These are phyloP conservation scores for Loripinus fragilis DNA, from an alignment of 2,888 invertebrate species.

Conservation along the genomic window DNA sequence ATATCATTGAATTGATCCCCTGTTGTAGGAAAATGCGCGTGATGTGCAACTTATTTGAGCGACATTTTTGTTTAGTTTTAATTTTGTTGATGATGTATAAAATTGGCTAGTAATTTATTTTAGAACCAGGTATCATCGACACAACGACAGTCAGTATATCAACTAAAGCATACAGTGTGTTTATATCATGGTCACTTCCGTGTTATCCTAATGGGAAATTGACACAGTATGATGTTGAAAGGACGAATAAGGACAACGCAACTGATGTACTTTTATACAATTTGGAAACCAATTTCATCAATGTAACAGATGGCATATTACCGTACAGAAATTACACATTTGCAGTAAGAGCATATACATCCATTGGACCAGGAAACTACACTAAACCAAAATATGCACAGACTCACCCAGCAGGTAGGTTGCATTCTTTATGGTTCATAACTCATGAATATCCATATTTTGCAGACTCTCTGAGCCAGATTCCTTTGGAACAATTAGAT, in stretches of 20 bases:
- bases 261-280: neutral
- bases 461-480: too few relatives aligned
- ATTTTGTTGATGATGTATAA: too few relatives aligned
- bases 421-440: too few relatives aligned
- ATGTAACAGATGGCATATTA: neutral
- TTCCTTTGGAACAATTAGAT: neutral
- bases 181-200: neutral
- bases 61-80: too few relatives aligned
- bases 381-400: neutral
- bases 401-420: too few relatives aligned
- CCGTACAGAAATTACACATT: constrained; percentile 13
- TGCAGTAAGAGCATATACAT: neutral
- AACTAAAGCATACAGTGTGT: neutral
- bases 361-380: neutral
- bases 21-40: too few relatives aligned
- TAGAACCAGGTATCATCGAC: neutral
- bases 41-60: too few relatives aligned
- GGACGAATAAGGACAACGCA: neutral
- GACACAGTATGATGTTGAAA: neutral
- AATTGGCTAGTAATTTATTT: neutral
- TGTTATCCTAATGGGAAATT: constrained; percentile 8
- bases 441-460: too few relatives aligned
- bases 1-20: too few relatives aligned
- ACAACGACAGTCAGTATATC: too few relatives aligned
- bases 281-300: neutral